A percentile compares a stretch with the other conserved stretches of the same genome.
Evolutionary conservation across 2,888 invertebrate species (phyloP).

Genomic region (Drosophila nigricruria): DNA sequence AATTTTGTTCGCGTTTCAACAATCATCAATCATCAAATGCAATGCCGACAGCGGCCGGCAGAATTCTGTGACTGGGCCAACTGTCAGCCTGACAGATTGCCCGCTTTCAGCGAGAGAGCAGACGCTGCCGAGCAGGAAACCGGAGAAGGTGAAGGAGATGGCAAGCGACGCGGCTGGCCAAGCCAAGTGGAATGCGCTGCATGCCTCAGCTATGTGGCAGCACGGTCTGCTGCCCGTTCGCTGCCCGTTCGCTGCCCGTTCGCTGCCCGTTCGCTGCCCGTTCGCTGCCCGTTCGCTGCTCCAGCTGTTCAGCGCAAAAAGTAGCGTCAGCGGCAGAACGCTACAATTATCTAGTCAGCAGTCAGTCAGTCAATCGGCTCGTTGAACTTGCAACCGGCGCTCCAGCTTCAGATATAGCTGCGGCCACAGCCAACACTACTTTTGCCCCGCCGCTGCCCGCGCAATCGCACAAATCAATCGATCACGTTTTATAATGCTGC

Average conservation of each 20-base stretch:
- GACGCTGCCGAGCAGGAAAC: conserved; percentile 49
- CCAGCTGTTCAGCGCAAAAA: conserved; percentile 69
- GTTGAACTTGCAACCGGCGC: conserved; percentile 82
- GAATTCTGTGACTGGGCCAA: conserved; percentile 76
- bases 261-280: conserved; percentile 45
- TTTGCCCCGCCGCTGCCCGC: conserved; percentile 43
- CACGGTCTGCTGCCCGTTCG: conserved; percentile 24
- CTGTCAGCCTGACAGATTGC: conserved; percentile 83
- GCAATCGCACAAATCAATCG: conserved; percentile 84
- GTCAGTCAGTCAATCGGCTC: conserved; percentile 81
- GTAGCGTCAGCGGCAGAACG: conserved; percentile 71
- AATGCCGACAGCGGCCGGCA: conserved; percentile 74
- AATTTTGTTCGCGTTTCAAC: conserved; percentile 83
- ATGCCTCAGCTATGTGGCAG: conserved; percentile 52
- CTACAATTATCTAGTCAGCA: conserved; percentile 85
- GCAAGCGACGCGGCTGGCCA: conserved; percentile 34
- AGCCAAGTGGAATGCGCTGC: conserved; percentile 71
- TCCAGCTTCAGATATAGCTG: conserved; percentile 35
- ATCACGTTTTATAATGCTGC: conserved; percentile 81
- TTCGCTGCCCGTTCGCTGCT: conserved; percentile 40
- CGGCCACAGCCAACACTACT: conserved; percentile 15
- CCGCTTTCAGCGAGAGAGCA: conserved; percentile 72
- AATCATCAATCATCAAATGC: conserved; percentile 84
- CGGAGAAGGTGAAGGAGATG: conserved; percentile 27
- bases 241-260: conserved; percentile 42